Evolutionary conservation across 2,888 invertebrate genomes (phyloP), one percentile per base, ranked within the genome.

Genomic region (Campaea margaritaria): DNA sequence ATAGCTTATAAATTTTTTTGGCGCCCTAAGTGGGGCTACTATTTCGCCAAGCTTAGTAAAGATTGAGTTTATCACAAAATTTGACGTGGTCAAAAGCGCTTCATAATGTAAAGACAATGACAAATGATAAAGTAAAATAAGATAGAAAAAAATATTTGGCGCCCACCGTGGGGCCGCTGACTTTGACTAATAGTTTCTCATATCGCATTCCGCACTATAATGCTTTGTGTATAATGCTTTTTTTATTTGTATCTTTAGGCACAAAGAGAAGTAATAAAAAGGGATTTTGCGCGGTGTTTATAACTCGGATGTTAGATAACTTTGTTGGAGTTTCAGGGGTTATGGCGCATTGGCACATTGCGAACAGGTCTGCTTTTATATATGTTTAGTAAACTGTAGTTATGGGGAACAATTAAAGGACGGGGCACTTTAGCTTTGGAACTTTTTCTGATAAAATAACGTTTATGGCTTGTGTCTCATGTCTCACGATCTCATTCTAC

Each of bases 131-230:
- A 46, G 36, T 39, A 16, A 8, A 13, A 41, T 16, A n/a, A 12
- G 21, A 27, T 31, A 34, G 36, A 43, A 43, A 16, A 43, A 38
- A 38, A 39, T 47, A 63, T 59, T 62, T 75, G 75, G 77, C 72
- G 72, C 75, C 73, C 75, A 72, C 68, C 66, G 48, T 69, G 73
- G 64, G 65, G 51, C 63, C 36, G 41, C 49, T 52, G 46, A 31
- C 46, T 62, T 28, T 42, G 46, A 45, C 52, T 53, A 60, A 64
- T 63, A 65, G 62, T 67, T 61, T 51, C 28, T 56, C 49, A 58
- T 60, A 64, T 63, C 58, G 44, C 66, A 61, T 8, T 50, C 48
- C 38, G 2, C 11, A 27, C 39, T 56, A 43, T n/a, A n/a, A n/a
- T 39, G 53, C 43, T 53, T 43, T 34, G 27, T 61, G 57, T 43